These are phyloP conservation scores for Araneus ventricosus DNA, from an alignment of 1,140 invertebrate genomes.

Conservation along the genomic window DNA sequence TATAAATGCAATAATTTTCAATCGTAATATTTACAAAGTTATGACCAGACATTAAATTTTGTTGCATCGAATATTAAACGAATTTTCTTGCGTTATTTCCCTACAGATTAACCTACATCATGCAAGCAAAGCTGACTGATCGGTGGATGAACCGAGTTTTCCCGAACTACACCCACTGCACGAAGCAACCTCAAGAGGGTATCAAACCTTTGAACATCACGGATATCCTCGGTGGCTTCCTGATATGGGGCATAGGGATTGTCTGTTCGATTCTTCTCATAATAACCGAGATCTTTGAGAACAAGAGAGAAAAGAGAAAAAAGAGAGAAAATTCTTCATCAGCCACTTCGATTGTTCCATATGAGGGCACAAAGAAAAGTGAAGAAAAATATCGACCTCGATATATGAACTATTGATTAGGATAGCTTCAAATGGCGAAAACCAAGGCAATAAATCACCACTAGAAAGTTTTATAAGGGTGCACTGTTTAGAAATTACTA, in stretches of 20 bases:
- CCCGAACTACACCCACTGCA: slow-evolving; percentile 29
- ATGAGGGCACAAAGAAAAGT: neutral
- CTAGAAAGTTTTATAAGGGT: too few relatives aligned
- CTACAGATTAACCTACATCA: slow-evolving; percentile 22
- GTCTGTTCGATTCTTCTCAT: neutral
- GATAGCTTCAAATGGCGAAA: neutral
- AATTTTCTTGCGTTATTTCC: neutral
- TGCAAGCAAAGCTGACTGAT: slow-evolving; percentile 13
- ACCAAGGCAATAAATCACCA: neutral
- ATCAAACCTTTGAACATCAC: slow-evolving; percentile 18
- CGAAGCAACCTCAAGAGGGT: neutral
- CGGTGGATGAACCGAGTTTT: neutral
- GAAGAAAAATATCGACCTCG: neutral
- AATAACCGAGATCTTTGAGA: neutral
- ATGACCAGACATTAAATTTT: too few relatives aligned
- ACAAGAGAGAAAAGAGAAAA: neutral
- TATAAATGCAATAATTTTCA: too few relatives aligned
- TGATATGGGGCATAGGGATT: slow-evolving; percentile 13
- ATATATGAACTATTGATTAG: neutral
- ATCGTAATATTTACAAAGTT: too few relatives aligned
- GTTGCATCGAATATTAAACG: too few relatives aligned
- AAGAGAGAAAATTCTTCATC: neutral
- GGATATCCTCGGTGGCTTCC: neutral
- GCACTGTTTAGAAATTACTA: too few relatives aligned
- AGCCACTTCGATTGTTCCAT: neutral